Evolutionary conservation across 2,797 vertebrate species (phyloP), one percentile per base, ranked within the genome.

Genomic region (Steatocranus sp.): DNA sequence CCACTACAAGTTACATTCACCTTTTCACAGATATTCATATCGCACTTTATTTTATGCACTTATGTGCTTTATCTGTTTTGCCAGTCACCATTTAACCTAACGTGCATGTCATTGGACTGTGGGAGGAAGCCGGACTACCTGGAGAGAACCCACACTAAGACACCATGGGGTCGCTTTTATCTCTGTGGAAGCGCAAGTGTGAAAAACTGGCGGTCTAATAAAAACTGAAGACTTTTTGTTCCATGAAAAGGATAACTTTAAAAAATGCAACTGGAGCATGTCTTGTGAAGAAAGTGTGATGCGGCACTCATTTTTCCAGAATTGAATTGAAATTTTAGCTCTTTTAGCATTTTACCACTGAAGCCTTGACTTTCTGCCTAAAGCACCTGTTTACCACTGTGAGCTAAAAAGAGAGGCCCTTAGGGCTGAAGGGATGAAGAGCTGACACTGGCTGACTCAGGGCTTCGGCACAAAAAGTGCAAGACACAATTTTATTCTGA

Each of bases 401-500:
- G 2, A 79, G 86, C 80, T 91, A 18, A 49, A 85, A 68, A 34
- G 54, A 83, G 83, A 79, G 5, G 34, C 70, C 82, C 76, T 0
- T 11, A 8, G 23, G 66, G 51, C 63, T 4, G n/a, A 43, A 12
- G 41, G 48, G 49, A 81, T 18, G 36, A 66, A 34, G 68, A 68
- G 25, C 18, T 30, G 84, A 89, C 82, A 76, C 20, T 3, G 12
- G 80, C 91, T 88, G 86, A 90, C 85, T 92, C 79, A 63, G 81
- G 18, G 50, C 61, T 80, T 89, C 54, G 50, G 34, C 58, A 11
- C 12, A 75, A 66, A 88, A 89, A 86, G 30, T 76, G 83, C 78
- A 87, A 61, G 54, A 76, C 17, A 78, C 53, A 78, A 84, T 91
- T 90, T 76, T 3, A 81, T 81, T 74, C 74, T 53, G 86, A 86